Percentiles rank a stretch among this genome's conserved stretches.
Conservation (phyloP, 2,113 vertebrate species). For the Microtus richardsoni region DNA sequence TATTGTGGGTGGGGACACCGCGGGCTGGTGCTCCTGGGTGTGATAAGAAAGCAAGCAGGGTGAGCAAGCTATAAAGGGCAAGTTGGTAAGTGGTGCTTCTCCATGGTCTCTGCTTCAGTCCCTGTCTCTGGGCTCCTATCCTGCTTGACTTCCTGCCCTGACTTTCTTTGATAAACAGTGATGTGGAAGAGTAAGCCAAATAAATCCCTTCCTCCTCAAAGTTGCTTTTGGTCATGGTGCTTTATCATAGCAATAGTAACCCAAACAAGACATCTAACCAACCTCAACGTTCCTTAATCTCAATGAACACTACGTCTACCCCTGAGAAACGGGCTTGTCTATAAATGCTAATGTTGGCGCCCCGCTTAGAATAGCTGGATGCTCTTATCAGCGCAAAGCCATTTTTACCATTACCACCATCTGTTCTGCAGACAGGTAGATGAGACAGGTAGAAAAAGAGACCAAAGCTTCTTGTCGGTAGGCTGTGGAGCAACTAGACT, state of each 20-base stretch:
- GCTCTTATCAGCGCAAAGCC: slow-evolving; percentile 11
- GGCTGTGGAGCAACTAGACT: background rate
- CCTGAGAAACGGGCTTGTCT: background rate
- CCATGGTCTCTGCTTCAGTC: background rate
- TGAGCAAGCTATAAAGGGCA: background rate
- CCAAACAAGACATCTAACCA: background rate
- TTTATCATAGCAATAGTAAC: background rate
- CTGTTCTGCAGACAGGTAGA: background rate
- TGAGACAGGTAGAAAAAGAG: background rate
- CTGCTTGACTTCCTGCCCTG: background rate
- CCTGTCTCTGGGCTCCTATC: background rate
- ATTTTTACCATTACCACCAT: background rate
- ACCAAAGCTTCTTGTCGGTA: background rate
- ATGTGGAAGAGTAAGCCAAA: background rate
- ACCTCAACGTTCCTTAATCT: background rate
- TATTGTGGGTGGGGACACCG: background rate
- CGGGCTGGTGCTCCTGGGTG: background rate
- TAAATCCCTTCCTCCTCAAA: background rate
- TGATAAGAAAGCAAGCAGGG: background rate
- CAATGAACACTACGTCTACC: background rate
- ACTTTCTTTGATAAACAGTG: background rate
- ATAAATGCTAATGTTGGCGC: background rate
- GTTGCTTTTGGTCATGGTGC: background rate
- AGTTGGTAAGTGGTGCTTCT: too few relatives aligned
- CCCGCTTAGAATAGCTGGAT: background rate